Conservation (phyloP, 2,113 vertebrate species). For the Rhynchopsitta pachyrhyncha region DNA sequence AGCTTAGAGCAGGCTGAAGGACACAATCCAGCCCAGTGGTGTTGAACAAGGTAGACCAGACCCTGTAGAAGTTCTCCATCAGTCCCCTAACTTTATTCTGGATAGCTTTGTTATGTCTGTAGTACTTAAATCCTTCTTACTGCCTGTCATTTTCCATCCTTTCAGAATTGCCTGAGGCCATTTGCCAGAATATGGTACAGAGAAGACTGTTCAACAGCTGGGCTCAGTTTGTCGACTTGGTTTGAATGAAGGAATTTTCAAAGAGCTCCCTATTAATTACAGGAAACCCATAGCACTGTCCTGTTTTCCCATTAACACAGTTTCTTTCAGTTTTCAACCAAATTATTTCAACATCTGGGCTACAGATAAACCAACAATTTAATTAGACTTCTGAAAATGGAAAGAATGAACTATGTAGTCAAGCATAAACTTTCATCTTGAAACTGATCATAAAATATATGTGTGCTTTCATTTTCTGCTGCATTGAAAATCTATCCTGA, state of each 20-base stretch:
- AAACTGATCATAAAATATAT: slow-evolving; percentile 69
- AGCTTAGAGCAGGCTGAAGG: not conserved
- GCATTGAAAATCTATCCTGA: slow-evolving; percentile 20
- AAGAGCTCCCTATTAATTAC: slow-evolving; percentile 81
- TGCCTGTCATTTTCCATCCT: slow-evolving; percentile 37
- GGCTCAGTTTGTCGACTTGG: slow-evolving; percentile 76
- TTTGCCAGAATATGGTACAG: slow-evolving; percentile 7
- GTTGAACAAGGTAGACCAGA: not conserved
- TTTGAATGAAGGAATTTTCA: slow-evolving; percentile 76
- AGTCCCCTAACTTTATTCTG: not conserved
- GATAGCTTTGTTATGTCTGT: not conserved
- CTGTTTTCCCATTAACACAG: slow-evolving; percentile 84
- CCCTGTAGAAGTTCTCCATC: not conserved
- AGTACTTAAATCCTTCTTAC: slow-evolving; percentile 44
- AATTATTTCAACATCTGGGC: slow-evolving; percentile 83
- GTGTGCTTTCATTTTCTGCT: slow-evolving; percentile 15
- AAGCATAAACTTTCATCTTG: slow-evolving; percentile 68
- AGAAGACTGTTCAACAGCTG: slow-evolving; percentile 72
- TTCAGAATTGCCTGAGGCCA: slow-evolving; percentile 18
- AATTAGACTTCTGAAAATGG: slow-evolving; percentile 70
- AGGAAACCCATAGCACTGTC: slow-evolving; percentile 82
- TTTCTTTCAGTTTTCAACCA: slow-evolving; percentile 76
- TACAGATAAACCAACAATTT: slow-evolving; percentile 78
- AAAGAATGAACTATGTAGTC: slow-evolving; percentile 41
- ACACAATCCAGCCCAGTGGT: not conserved